phyloP scores from a whole-genome alignment of 2,888 invertebrate genomes.

The Megaustenia siamemsis region DNA sequence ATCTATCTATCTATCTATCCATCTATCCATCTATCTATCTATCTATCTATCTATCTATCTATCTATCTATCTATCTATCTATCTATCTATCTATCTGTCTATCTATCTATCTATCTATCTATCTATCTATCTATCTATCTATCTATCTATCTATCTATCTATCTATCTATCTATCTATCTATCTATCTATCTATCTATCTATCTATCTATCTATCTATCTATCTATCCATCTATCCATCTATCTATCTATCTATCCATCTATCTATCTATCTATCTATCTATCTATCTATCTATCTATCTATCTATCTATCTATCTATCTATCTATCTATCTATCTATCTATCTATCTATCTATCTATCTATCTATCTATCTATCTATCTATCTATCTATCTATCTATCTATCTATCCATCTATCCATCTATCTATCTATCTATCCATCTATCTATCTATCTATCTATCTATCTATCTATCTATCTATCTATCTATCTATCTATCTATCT shows the following conservation, averaged over 20 bases:
- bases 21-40: too few relatives aligned
- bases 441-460: background rate
- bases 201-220: background rate
- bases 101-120: too few relatives aligned
- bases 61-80: too few relatives aligned
- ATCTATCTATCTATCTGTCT: too few relatives aligned
- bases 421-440: background rate
- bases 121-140: too few relatives aligned
- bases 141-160: background rate
- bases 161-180: background rate
- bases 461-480: background rate
- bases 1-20: too few relatives aligned
- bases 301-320: background rate
- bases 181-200: background rate
- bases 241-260: background rate
- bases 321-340: background rate
- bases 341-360: background rate
- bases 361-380: background rate
- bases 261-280: background rate
- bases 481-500: background rate
- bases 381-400: background rate
- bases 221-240: conserved; percentile 3
- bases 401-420: background rate
- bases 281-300: background rate
- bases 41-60: too few relatives aligned